These are phyloP conservation scores for Dicentrarchus labrax DNA, from an alignment of 2,113 vertebrate species.

Conservation along the genomic window DNA sequence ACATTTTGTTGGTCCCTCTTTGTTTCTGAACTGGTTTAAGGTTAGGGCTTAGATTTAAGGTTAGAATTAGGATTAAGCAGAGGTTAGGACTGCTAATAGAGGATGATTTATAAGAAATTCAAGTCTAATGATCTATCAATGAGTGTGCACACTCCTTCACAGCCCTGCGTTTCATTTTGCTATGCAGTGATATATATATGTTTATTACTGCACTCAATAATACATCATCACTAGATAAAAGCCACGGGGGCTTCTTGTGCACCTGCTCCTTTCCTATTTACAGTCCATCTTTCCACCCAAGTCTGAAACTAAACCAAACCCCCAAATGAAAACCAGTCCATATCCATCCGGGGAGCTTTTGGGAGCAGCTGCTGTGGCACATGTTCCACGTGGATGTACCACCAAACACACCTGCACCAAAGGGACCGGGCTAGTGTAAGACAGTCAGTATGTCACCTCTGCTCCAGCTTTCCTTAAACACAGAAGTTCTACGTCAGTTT, in stretches of 20 bases:
- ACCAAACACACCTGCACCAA: slow-evolving; percentile 2
- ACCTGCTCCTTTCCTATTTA: slow-evolving; percentile 32
- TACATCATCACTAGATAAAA: slow-evolving; percentile 17
- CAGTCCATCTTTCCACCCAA: background rate
- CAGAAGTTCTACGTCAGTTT: background rate
- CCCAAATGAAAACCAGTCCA: slow-evolving; percentile 17
- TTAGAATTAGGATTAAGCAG: slow-evolving; percentile 33
- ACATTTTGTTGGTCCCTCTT: background rate
- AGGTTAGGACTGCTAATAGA: slow-evolving; percentile 4
- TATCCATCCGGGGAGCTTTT: slow-evolving; percentile 4
- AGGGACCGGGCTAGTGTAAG: no score
- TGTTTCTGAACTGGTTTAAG: background rate
- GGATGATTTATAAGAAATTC: slow-evolving; percentile 17
- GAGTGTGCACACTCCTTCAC: background rate
- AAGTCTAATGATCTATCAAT: background rate
- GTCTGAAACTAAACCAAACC: slow-evolving; percentile 23
- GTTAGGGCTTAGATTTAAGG: background rate
- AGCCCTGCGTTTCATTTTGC: background rate
- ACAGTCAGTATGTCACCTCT: background rate
- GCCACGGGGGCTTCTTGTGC: background rate
- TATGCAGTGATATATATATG: background rate
- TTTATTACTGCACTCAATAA: slow-evolving; percentile 3
- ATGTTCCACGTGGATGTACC: background rate
- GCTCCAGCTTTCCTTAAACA: background rate
- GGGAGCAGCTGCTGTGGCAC: slow-evolving; percentile 39